Percentiles rank a stretch among this genome's conserved stretches.
phyloP scores from a whole-genome alignment of 2,797 vertebrate species.

The Microchirus variegatus region DNA sequence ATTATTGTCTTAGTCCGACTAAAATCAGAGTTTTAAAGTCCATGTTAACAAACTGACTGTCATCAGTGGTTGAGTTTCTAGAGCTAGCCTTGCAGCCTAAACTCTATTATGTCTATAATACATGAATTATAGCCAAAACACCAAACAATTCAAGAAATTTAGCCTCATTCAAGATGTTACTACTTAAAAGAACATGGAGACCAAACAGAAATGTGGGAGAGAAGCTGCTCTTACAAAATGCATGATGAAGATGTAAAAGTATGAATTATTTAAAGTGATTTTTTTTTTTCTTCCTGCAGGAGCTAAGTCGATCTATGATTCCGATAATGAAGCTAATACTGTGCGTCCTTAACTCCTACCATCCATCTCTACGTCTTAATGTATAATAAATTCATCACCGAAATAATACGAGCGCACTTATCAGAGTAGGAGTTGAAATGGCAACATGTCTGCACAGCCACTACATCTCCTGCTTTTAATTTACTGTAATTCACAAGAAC shows the following conservation, averaged over 20 bases:
- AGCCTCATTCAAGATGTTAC: constrained; percentile 3
- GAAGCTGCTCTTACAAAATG: constrained; percentile 56
- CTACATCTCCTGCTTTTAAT: constrained; percentile 4
- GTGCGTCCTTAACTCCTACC: too few relatives aligned
- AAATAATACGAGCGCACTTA: background rate
- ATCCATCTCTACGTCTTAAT: background rate
- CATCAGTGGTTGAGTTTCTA: too few relatives aligned
- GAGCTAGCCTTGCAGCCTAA: too few relatives aligned
- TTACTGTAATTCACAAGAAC: background rate
- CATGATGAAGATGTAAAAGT: constrained; percentile 54
- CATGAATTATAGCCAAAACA: too few relatives aligned
- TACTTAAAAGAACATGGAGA: constrained; percentile 13
- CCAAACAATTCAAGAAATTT: background rate
- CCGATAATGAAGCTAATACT: too few relatives aligned
- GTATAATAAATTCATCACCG: background rate
- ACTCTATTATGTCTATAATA: too few relatives aligned
- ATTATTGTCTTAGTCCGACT: too few relatives aligned
- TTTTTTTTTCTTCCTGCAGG: background rate
- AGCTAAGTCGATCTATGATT: too few relatives aligned
- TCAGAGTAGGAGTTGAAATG: background rate
- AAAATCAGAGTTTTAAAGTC: too few relatives aligned
- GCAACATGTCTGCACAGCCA: background rate
- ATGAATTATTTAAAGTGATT: constrained; percentile 56
- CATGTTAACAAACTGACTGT: too few relatives aligned
- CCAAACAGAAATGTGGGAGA: constrained; percentile 24